Evolutionary conservation across 2,888 invertebrate genomes (phyloP).

Genomic region (Agriopis leucophaearia): DNA sequence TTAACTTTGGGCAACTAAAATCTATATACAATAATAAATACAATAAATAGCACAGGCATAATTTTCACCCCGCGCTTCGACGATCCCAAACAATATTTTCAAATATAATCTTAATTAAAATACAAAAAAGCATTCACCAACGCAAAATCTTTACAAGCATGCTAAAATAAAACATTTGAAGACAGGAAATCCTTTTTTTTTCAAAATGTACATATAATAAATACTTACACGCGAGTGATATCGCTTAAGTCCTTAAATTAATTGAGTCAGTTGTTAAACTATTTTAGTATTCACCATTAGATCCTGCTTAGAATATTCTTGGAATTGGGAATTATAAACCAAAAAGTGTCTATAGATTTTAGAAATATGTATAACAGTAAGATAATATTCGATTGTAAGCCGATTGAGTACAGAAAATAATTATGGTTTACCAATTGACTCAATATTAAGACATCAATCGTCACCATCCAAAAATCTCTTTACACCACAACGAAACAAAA

Average conservation of each 20-base stretch:
- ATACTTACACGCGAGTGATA: slow-evolving; percentile 78
- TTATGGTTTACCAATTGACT: slow-evolving; percentile 39
- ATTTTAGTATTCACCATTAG: neutral
- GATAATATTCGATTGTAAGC: neutral
- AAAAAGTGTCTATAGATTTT: neutral
- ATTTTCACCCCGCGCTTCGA: slow-evolving; percentile 44
- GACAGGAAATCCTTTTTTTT: slow-evolving; percentile 58
- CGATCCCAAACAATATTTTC: slow-evolving; percentile 45
- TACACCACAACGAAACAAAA: slow-evolving; percentile 66
- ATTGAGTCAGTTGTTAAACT: slow-evolving; percentile 45
- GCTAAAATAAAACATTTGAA: slow-evolving; percentile 68
- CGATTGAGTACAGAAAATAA: neutral
- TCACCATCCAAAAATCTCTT: slow-evolving; percentile 59
- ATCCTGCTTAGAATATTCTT: neutral
- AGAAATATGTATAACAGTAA: neutral
- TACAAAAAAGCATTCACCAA: slow-evolving; percentile 69
- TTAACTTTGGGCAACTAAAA: slow-evolving; percentile 81
- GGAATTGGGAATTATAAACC: neutral
- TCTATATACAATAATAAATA: slow-evolving; percentile 80
- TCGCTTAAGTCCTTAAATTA: slow-evolving; percentile 50
- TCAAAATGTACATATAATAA: slow-evolving; percentile 84
- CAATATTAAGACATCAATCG: slow-evolving; percentile 55
- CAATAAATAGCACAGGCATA: slow-evolving; percentile 61
- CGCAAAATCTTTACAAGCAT: slow-evolving; percentile 75
- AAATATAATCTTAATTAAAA: slow-evolving; percentile 51